phyloP scores from a whole-genome alignment of 2,797 vertebrate species.

The Galago senegalensis region DNA sequence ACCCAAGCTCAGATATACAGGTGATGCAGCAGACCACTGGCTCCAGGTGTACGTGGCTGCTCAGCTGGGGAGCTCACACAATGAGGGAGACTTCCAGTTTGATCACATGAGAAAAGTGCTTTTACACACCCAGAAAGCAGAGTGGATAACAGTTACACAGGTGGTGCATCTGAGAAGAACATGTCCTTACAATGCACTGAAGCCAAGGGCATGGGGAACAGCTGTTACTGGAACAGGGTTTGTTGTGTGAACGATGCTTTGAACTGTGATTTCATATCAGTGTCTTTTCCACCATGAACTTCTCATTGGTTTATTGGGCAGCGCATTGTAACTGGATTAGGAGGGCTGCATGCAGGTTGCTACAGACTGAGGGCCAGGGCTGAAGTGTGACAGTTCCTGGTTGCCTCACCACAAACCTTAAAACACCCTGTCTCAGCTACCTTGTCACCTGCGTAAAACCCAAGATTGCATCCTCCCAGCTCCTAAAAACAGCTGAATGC shows the following conservation, averaged over 20 bases:
- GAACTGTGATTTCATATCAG: neutral
- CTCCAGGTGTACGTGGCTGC: neutral
- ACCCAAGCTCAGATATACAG: neutral
- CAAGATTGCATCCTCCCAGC: neutral
- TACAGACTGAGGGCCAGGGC: neutral
- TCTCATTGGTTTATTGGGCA: slow-evolving; percentile 15
- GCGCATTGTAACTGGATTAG: slow-evolving; percentile 2
- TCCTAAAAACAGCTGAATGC: neutral
- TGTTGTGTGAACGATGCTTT: neutral
- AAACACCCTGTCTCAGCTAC: neutral
- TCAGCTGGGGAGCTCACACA: neutral
- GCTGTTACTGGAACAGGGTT: slow-evolving; percentile 7
- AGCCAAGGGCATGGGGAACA: neutral
- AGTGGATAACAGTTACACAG: neutral
- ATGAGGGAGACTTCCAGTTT: slow-evolving; percentile 28
- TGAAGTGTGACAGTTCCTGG: neutral
- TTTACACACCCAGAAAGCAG: slow-evolving; percentile 1
- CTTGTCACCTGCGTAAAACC: neutral
- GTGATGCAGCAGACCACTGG: neutral
- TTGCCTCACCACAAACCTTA: neutral
- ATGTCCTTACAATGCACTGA: slow-evolving; percentile 1
- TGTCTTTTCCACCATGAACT: slow-evolving; percentile 5
- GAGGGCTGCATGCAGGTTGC: neutral
- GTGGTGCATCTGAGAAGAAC: slow-evolving; percentile 34
- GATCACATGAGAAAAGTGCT: neutral